These are phyloP conservation scores for Proctacanthus coquilletti DNA, from an alignment of 1,140 invertebrate species.

Conservation along the genomic window DNA sequence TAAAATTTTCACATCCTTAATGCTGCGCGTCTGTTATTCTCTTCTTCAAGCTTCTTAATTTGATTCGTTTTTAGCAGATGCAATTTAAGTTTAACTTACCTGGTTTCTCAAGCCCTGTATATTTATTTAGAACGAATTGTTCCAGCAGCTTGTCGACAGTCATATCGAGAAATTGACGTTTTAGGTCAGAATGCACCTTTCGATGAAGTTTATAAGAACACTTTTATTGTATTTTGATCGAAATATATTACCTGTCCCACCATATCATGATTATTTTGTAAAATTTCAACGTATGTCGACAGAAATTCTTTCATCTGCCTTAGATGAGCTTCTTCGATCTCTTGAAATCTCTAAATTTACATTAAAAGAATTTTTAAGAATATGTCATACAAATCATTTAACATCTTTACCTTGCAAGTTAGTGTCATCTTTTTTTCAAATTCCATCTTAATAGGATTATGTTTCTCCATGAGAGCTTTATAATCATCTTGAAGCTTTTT, in stretches of 20 bases:
- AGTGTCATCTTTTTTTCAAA: conserved; percentile 90
- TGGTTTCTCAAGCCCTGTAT: conserved; percentile 80
- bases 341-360: conserved; percentile 68
- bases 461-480: conserved; percentile 75
- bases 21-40: no score
- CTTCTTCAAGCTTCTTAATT: no score
- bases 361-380: no score
- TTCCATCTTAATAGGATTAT: conserved; percentile 70
- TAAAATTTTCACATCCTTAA: no score
- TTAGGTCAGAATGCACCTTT: conserved; percentile 79
- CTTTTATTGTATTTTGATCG: not conserved
- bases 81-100: conserved; percentile 35
- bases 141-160: conserved; percentile 82
- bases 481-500: conserved; percentile 92
- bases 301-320: conserved; percentile 93
- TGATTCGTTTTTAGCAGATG: not conserved
- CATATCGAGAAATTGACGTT: conserved; percentile 75
- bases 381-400: no score
- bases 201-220: conserved; percentile 12
- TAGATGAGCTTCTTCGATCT: conserved; percentile 80
- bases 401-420: conserved; percentile 61
- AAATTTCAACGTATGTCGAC: conserved; percentile 70
- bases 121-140: conserved; percentile 79
- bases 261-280: conserved; percentile 77
- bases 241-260: conserved; percentile 48